phyloP scores from a whole-genome alignment of 2,888 invertebrate species.

The Nymphalis urticae region DNA sequence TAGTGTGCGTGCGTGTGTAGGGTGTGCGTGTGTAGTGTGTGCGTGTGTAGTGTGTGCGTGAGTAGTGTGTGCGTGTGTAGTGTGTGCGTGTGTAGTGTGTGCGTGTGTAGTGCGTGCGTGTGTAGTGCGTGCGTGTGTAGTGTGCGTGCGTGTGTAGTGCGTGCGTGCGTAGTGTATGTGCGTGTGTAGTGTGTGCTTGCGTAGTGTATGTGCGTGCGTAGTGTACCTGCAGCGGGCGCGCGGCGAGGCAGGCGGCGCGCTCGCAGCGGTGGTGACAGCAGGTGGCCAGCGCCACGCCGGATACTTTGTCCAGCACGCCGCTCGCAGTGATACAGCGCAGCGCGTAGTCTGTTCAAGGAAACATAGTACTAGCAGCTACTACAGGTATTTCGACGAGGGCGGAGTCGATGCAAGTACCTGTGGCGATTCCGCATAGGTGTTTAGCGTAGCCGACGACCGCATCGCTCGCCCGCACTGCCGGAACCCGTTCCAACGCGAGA shows the following conservation, averaged over 20 bases:
- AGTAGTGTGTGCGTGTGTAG: not conserved
- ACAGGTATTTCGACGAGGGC: not conserved
- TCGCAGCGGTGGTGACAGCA: constrained; percentile 95
- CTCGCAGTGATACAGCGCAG: constrained; percentile 84
- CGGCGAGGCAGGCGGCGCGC: constrained; percentile 83
- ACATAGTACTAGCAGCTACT: too few relatives aligned
- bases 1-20: not conserved
- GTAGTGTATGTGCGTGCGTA: not conserved
- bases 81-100: not conserved
- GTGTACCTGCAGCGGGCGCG: constrained; percentile 50
- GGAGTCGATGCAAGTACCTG: constrained; percentile 77
- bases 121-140: too few relatives aligned
- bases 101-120: not conserved
- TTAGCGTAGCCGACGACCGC: constrained; percentile 90
- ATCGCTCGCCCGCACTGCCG: constrained; percentile 49
- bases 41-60: not conserved
- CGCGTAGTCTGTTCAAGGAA: constrained; percentile 82
- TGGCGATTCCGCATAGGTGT: constrained; percentile 94
- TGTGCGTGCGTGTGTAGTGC: not conserved
- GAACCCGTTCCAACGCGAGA: constrained; percentile 82
- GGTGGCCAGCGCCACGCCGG: constrained; percentile 88
- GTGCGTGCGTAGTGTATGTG: too few relatives aligned
- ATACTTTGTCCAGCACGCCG: constrained; percentile 59
- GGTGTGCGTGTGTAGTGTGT: not conserved
- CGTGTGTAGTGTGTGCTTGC: not conserved